Evolutionary conservation across 2,888 invertebrate species (phyloP).

Genomic region (Parnassius smintheus): DNA sequence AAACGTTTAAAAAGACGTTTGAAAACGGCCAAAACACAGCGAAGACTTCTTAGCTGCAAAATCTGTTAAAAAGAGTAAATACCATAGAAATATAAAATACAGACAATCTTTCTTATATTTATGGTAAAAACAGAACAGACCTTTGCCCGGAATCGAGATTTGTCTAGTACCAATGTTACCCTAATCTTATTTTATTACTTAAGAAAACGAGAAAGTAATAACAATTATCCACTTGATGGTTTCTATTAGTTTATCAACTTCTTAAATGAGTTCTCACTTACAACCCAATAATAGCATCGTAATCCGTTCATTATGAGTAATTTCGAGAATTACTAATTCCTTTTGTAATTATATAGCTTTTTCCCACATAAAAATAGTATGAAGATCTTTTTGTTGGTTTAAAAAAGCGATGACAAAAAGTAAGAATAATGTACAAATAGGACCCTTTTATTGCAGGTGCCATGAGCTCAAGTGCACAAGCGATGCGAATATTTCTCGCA

Average conservation of each 20-base stretch:
- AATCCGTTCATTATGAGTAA: conserved; percentile 54
- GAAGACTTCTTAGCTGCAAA: too few species aligned
- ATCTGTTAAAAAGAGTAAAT: too few species aligned
- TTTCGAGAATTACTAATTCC: conserved; percentile 49
- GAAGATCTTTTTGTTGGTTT: conserved; percentile 41
- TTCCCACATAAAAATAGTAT: conserved; percentile 43
- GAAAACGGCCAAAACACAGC: too few species aligned
- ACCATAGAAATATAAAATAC: too few species aligned
- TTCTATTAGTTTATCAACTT: conserved; percentile 21
- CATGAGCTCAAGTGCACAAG: conserved; percentile 71
- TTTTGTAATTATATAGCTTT: conserved; percentile 47
- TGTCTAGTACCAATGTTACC: too few species aligned
- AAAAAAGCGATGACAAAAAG: conserved; percentile 49
- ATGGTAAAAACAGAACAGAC: too few species aligned
- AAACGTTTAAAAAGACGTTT: too few species aligned
- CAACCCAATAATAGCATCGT: conserved; percentile 39
- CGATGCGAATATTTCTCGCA: conserved; percentile 60
- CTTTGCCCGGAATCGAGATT: too few species aligned
- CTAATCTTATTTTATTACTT: neutral
- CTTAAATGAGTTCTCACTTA: conserved; percentile 42
- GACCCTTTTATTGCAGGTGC: conserved; percentile 68
- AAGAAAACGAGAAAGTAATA: neutral
- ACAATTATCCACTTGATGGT: neutral
- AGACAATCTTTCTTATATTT: too few species aligned
- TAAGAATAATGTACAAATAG: conserved; percentile 44